Evolutionary conservation across 2,113 vertebrate genomes (phyloP), one percentile per base, ranked within the genome.

Genomic region (Saccopteryx leptura): DNA sequence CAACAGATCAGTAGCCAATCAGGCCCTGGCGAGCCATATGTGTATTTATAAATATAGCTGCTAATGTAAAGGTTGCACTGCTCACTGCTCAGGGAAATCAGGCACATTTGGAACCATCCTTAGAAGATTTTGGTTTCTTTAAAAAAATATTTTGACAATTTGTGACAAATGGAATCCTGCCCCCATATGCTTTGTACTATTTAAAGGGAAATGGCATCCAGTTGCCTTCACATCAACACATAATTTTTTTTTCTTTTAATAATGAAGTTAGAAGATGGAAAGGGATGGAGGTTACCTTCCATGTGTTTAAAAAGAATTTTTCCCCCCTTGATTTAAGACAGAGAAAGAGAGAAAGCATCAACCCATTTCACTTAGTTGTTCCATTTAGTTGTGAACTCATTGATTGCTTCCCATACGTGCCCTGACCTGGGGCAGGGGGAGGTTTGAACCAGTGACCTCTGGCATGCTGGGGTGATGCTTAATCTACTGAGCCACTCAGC

Each of bases 111-210:
- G 95, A 98, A 94, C 71, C 97, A 88, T 97, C 97, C 87, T 96
- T 96, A 69, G 89, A 97, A 95, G 92, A 97, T 96, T 96, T 97
- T 78, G 93, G 96, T 94, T 97, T 93, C 93, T 95, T 94, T n/a
- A 46, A 93, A 96, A 95, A 96, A 97, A 97, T 97, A 98, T 98
- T 97, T 98, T 98, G 97, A 98, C 97, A 98, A 88, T 97, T 90
- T 93, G 93, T 97, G 96, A 98, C 95, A 97, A 97, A 97, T 94
- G 96, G 91, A 97, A 97, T 96, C 95, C 96, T 98, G 91, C 89
- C 96, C 97, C 97, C 97, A 97, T 97, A 98, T 98, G 97, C 86
- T 96, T 95, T 95, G 33, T 85, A 84, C 96, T 97, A 97, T 98
- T 98, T 97, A 95, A 96, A 95, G 91, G 89, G 80, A 97, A 98